Evolutionary conservation across 2,797 vertebrate species (phyloP), one percentile per base, ranked within the genome.

Genomic region (Pseudopleuronectes americanus): DNA sequence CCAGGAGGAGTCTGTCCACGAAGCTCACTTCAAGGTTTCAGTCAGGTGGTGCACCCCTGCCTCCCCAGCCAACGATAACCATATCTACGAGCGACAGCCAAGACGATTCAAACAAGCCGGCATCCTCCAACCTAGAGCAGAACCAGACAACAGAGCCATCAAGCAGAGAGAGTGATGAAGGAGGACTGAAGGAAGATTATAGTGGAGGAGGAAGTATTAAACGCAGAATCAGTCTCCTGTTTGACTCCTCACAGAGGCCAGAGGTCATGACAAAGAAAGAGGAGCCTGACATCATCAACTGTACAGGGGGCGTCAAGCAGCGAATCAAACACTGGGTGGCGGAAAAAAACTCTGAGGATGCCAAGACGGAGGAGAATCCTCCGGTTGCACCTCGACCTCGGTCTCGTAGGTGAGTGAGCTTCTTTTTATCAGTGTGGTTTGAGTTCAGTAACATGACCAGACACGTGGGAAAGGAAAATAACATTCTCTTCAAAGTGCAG

Each of bases 11-110:
- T 3, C 84, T 98, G 65, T 94, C 97, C 9, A 43, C 86, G 77
- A 89, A 96, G 65, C 94, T 97, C 74, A 97, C 96, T 0, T 94
- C 96, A 0, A 95, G 76, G 16, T 99, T 97, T 55, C 94, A 97
- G 90, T 89, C 79, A 17, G 90, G 57, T 10, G 92, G 93, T 21
- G 53, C 54, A 2, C 45, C 88, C 45, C 62, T 77, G 22, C 85
- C 79, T 76, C 91, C 77, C 62, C 76, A 68, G 45, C 71, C 64
- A 48, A 19, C 26, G 1, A 23, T 9, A 19, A 24, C 41, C 4
- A 12, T 28, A 19, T n/a, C 89, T 76, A 84, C 5, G 71, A 79
- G 8, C 90, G 57, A 6, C 26, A 10, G 26, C 62, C 84, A 80
- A 72, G 59, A 60, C 0, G 33, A 71, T 21, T 33, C 23, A 6